Base-by-base conservation (phyloP, 2,888 invertebrate species). In the Drosophila imparisetae region DNA sequence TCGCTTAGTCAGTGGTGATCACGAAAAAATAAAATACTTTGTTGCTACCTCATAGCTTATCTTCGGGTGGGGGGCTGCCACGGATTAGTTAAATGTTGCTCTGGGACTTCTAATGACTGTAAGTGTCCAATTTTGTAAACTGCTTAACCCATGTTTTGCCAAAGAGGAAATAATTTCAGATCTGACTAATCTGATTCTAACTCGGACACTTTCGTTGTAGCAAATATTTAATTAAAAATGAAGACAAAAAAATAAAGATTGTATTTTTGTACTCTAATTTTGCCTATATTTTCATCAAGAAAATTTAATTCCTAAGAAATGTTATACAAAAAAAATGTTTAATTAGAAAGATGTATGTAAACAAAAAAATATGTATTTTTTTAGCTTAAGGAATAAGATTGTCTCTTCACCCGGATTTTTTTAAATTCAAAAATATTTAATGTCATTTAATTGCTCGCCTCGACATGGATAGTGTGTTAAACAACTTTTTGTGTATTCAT, bases 11-110 rank as follows among this genome's bases (percentile, higher is more conserved):
- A 32, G 68, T 32, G 55, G 21, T 32, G 42, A 29, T 40, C 42
- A 53, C 63, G 50, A 10, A 4, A 32, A 11, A 32, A n/a, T n/a
- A 29, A 10, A 32, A 10, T 0, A 10, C 32, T 10, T 30, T 30
- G 3, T 32, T 48, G 48, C 67, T 54, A 54, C 45, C 67, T 67
- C 15, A 27, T 15, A 5, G 45, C 36, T 66, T 64, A 64, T 65
- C 40, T 45, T 65, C 30, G 24, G 15, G 21, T 38, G 38, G 42
- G 42, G 36, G 8, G 27, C 53, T 48, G 36, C 21, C 50, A 66
- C 40, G 34, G 42, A 68, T 67, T 18, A 49, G 29, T 15, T 32
- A 13, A 27, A n/a, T 13, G 38, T n/a, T 60, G 4, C 18, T 54
- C 8, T 11, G 24, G 29, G 36, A n/a, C 21, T 29, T 42, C 27